Evolutionary conservation across 2,797 vertebrate genomes (phyloP), one percentile per base, ranked within the genome.

Genomic region (Paguma larvata): DNA sequence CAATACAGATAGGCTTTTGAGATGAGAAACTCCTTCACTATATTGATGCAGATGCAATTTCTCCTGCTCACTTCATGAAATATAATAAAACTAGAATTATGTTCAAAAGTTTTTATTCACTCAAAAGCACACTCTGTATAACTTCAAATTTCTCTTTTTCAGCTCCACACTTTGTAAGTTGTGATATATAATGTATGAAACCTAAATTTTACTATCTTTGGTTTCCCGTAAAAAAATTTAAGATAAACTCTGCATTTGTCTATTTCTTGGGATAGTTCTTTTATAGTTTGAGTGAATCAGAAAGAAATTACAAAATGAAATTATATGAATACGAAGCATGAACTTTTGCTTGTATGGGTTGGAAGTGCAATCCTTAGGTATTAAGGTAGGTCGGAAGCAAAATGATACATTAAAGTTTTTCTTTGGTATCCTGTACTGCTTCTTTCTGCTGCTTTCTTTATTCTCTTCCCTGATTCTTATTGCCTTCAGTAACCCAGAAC

Each of bases 1-100:
- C 98, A 98, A 93, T 98, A 98, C 91, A 92, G 98, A 98, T 96
- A 70, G 67, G 67, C 79, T 92, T 96, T 80, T 51, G 73, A 95
- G 97, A 97, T 89, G 96, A 97, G 95, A 94, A 93, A 97, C 89
- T 95, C 95, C 89, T 96, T 97, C 82, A 63, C 92, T 72, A 27
- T 78, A 65, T 32, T 88, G 85, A 87, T 85, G 32, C 68, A 62
- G 92, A 23, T 73, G 92, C 89, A 32, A 6, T 59, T 91, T 59
- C 30, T 82, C 65, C 94, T 85, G 84, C 95, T 82, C 83, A 83
- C 73, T 48, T 91, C 30, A 68, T 91, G 65, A 97, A 89, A 86
- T 85, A 84, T 80, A 97, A 96, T 85, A 95, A 95, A 97, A 97
- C 53, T 11, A 41, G 86, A 85, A 38, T 92, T 95, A 41, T 51